Conservation (phyloP, 2,888 invertebrate species). For the Hyalella azteca region DNA sequence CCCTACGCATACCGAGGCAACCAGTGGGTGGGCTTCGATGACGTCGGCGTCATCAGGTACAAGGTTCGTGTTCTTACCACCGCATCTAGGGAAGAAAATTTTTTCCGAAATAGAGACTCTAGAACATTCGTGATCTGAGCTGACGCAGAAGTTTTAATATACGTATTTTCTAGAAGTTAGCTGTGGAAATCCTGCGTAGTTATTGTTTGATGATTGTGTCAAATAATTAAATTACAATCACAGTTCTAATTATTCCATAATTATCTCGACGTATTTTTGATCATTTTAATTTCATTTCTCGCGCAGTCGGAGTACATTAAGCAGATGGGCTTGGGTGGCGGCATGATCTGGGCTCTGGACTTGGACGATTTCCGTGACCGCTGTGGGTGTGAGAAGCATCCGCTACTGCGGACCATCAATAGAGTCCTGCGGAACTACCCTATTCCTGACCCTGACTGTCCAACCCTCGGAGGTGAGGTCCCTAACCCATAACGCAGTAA, state of each 20-base stretch:
- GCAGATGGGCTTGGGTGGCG: slow-evolving; percentile 79
- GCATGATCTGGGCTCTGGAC: slow-evolving; percentile 91
- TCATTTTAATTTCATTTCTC: not conserved
- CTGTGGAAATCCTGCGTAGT: too few species aligned
- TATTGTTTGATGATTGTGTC: too few species aligned
- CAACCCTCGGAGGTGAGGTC: slow-evolving; percentile 33
- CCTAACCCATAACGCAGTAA: not conserved
- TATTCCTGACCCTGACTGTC: slow-evolving; percentile 45
- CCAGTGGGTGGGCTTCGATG: slow-evolving; percentile 95
- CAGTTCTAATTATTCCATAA: too few species aligned
- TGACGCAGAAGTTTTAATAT: too few species aligned
- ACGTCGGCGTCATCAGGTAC: slow-evolving; percentile 68
- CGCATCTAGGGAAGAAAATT: too few species aligned
- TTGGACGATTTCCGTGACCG: slow-evolving; percentile 81
- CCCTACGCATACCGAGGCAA: slow-evolving; percentile 77
- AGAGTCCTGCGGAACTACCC: slow-evolving; percentile 67
- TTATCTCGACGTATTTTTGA: too few species aligned
- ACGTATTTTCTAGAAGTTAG: too few species aligned
- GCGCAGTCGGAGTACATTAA: slow-evolving; percentile 75
- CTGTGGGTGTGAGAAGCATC: slow-evolving; percentile 81
- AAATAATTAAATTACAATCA: too few species aligned
- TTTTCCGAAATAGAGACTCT: too few species aligned
- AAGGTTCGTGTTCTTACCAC: too few species aligned
- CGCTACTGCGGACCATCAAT: slow-evolving; percentile 78
- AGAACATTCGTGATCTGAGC: too few species aligned